Base-by-base conservation (phyloP, 30 jellyfish, hydroid and myxozoan genomes). In the Sanderia malayensis region DNA sequence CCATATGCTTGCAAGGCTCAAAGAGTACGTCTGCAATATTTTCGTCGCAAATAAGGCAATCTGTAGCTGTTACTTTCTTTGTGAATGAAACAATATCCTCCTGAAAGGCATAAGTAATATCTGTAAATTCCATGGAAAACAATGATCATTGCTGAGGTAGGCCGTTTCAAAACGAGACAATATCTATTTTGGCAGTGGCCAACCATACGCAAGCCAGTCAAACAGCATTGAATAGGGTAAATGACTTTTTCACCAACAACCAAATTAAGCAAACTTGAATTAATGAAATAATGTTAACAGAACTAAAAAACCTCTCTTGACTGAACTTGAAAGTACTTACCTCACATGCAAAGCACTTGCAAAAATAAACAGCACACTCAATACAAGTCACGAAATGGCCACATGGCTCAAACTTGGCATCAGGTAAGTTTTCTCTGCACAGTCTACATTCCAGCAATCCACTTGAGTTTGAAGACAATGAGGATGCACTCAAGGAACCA, bases 1-100 rank as follows among this genome's bases (percentile, higher is more conserved):
- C 88, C 26, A 76, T 44, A 63, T 76, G 88, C 45, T 76, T 76
- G 80, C 88, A 76, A 29, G 92, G 92, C 79, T 64, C 83, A 80
- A 67, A 80, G 17, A 59, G n/a, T 18, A 80, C 84, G 3, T 67
- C 83, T 19, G 92, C 83, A 58, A 63, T 28, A 24, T 68, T 80
- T 13, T 23, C 81, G 22, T 80, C 92, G 32, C 92, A 80, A 13
- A 80, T 64, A 26, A 76, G 58, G 70, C 88, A 76, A 22, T 76
- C 88, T 3, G 88, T 44, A 4, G 79, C 45, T 18, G 68, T 32
- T 0, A 31, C 79, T 23, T 37, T 62, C 73, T 76, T 76, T 13
- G 76, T 31, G 37, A 11, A 63, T 9, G 79, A 47, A 25, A 37
- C 24, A 11, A 76, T 66, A 20, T 53, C 80, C 52, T 76, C 63